Base-by-base conservation (phyloP, 2,113 vertebrate genomes). In the Aptenodytes patagonicus region DNA sequence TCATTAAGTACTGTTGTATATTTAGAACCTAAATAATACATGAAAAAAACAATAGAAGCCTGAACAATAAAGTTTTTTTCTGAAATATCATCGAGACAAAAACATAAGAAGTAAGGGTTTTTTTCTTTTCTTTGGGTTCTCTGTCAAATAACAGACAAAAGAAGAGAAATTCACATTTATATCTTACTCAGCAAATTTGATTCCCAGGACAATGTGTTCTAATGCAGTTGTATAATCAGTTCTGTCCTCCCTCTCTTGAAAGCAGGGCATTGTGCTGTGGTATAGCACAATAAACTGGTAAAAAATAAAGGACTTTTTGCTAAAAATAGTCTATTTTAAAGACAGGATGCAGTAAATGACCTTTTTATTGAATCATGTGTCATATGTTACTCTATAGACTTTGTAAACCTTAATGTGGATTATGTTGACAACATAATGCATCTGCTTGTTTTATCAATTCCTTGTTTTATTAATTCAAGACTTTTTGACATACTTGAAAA, bases 161-260 rank as follows among this genome's bases (percentile, higher is more conserved):
- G 46, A 92, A 91, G 46, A 71, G 64, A 92, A 89, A 93, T 73
- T 86, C 76, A 87, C 54, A 69, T 81, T 68, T 91, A 52, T 88
- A 71, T 82, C 94, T 95, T 96, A 89, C 55, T 95, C 83, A 93
- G 91, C 89, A 94, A 82, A 85, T 89, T 78, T 77, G 55, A 88
- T 94, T 94, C 65, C 42, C 78, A 84, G 82, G 61, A 90, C 83
- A 93, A 66, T 57, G 7, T 71, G 81, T 90, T 90, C 40, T 87
- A 87, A 94, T 81, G 64, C 78, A 84, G 51, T 90, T 91, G 72
- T 89, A 94, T 96, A 96, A 97, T 96, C 93, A 90, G 55, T 96
- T 93, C 85, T 94, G 57, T 87, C 29, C 38, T 95, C 64, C 75
- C 75, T 94, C 83, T 98, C 81, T 81, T 94, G 29, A 61, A 95